Evolutionary conservation across 2,113 vertebrate species (phyloP), one percentile per base, ranked within the genome.

Genomic region (Pluvialis apricaria): DNA sequence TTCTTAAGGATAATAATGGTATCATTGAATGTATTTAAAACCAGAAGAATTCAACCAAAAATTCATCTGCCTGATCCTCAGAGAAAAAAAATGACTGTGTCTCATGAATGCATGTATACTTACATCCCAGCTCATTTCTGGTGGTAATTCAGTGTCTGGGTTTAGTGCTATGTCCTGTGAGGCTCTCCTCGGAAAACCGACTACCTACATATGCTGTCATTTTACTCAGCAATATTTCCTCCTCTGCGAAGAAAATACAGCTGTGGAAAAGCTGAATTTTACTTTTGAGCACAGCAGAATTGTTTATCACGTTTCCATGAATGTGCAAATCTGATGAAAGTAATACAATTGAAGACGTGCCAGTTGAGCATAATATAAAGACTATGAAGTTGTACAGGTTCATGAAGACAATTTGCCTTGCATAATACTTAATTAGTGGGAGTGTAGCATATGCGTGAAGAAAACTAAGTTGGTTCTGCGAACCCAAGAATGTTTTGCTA

Each of bases 401-500:
- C 45, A 51, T 77, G 72, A 64, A 69, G 69, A 89, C 26, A 73
- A 44, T 89, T 77, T 89, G 65, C 58, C 25, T 92, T 86, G 77
- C 58, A 17, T 62, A 83, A 77, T 54, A 68, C n/a, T 91, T 91
- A 71, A 91, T 94, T 82, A 88, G 24, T 34, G 21, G 61, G 28
- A 82, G 58, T 26, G 49, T 20, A 58, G 47, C 60, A 19, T 73
- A 42, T 1, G 1, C 47, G 15, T 57, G 76, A 85, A 62, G 57
- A 86, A 90, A 88, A 61, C 5, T 14, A 57, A 52, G 42, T 32
- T 88, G 42, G 19, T 62, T 80, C 52, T 88, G 47, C 5, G 3
- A 91, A 72, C 61, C 12, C 42, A 13, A 68, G 86, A 89, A 36
- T 55, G 26, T 55, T 92, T 81, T 31, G 21, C 73, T 60, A 60